These are phyloP conservation scores for Celastrina argiolus DNA, from an alignment of 2,888 invertebrate genomes.

Conservation along the genomic window DNA sequence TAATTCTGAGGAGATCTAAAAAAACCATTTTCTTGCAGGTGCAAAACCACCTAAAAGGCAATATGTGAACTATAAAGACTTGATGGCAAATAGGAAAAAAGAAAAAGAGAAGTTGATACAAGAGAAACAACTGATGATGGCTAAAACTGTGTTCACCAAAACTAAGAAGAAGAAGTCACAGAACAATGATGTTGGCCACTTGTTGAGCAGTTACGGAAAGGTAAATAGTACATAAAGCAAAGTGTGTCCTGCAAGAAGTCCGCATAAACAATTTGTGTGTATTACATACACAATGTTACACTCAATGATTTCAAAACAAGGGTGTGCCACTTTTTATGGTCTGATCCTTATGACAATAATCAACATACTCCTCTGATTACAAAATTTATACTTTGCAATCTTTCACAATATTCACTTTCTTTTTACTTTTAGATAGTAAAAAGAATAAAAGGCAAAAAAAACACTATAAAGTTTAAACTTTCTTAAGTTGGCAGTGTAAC, in stretches of 20 bases:
- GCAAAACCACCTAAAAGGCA: conserved; percentile 86
- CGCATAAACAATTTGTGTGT: background rate
- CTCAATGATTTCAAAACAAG: too few species aligned
- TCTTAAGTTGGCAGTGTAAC: too few species aligned
- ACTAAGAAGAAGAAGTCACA: conserved; percentile 68
- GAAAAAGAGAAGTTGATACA: conserved; percentile 69
- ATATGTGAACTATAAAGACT: conserved; percentile 84
- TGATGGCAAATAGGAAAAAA: conserved; percentile 79
- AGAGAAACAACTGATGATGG: conserved; percentile 77
- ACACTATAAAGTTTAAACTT: too few species aligned
- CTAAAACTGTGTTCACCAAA: conserved; percentile 76
- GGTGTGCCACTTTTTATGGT: too few species aligned
- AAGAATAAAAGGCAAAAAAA: too few species aligned
- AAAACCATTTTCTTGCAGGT: conserved; percentile 57
- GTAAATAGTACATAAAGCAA: conserved; percentile 38
- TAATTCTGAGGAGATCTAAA: background rate
- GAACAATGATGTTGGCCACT: conserved; percentile 68
- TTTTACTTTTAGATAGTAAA: too few species aligned
- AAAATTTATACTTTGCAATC: too few species aligned
- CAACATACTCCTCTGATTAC: too few species aligned
- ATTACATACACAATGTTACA: too few species aligned
- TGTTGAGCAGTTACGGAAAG: conserved; percentile 69
- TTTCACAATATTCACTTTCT: too few species aligned
- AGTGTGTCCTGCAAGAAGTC: background rate
- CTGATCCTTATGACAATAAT: too few species aligned